Conservation (phyloP, 1,140 invertebrate genomes). For the Atopsyche davidsoni region DNA sequence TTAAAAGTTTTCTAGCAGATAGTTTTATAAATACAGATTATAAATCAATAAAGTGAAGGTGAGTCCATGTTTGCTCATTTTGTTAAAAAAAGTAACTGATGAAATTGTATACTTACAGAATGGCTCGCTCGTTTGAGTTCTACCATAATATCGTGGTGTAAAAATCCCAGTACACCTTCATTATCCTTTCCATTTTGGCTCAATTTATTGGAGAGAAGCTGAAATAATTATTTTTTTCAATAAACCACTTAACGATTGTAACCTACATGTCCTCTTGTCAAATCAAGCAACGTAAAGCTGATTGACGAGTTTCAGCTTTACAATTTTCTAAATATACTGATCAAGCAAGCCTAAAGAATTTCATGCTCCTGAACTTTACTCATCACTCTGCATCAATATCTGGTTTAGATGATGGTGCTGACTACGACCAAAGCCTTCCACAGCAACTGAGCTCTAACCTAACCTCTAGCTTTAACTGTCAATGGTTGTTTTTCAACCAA, state of each 20-base stretch:
- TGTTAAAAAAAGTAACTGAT: constrained; percentile 5
- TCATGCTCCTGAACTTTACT: no score
- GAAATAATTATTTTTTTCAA: constrained; percentile 18
- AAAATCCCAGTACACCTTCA: constrained; percentile 58
- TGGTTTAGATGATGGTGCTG: no score
- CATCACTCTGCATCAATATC: no score
- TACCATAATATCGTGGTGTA: constrained; percentile 51
- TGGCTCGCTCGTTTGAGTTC: constrained; percentile 51
- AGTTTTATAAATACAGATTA: no score
- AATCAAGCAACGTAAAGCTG: not conserved
- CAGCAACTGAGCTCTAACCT: no score
- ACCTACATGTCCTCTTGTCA: no score
- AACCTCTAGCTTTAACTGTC: no score
- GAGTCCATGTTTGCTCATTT: no score
- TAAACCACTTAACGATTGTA: not conserved
- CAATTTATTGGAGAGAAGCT: constrained; percentile 57
- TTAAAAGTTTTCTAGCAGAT: no score
- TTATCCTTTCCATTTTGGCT: constrained; percentile 53
- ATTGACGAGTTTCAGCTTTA: not conserved
- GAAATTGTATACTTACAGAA: constrained; percentile 44
- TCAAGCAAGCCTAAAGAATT: not conserved
- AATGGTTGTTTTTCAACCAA: no score
- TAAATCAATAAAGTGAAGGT: no score
- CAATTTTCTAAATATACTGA: not conserved
- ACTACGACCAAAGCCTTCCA: no score